phyloP scores from a whole-genome alignment of 2,888 invertebrate genomes.

The Octodonta nipae region DNA sequence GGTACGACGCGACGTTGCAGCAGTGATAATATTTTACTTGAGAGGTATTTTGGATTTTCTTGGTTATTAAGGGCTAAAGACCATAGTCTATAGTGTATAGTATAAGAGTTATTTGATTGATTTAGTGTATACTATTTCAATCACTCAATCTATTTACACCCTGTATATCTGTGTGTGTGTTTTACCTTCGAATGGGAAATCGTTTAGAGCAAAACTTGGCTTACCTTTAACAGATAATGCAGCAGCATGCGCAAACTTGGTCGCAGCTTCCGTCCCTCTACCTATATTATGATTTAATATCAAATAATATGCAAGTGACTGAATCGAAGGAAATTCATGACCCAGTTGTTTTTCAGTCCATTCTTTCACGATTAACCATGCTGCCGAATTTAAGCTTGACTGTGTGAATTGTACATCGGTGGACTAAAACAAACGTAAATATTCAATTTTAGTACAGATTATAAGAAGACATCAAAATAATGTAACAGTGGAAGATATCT shows the following conservation, averaged over 20 bases:
- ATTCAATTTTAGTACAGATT: too few species aligned
- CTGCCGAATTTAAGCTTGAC: constrained; percentile 36
- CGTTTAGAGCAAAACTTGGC: not conserved
- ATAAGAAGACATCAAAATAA: too few species aligned
- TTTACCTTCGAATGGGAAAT: not conserved
- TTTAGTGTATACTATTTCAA: too few species aligned
- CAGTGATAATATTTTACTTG: too few species aligned
- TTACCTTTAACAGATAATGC: constrained; percentile 26
- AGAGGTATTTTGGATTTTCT: too few species aligned
- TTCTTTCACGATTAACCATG: constrained; percentile 49
- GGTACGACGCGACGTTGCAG: too few species aligned
- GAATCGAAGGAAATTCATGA: constrained; percentile 50
- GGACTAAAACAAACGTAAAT: constrained; percentile 31
- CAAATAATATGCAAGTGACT: constrained; percentile 57
- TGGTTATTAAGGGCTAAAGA: too few species aligned
- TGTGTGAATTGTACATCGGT: constrained; percentile 28
- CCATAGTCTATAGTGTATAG: too few species aligned
- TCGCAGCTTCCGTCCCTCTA: constrained; percentile 46
- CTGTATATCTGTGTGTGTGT: not conserved
- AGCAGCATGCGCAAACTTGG: constrained; percentile 38
- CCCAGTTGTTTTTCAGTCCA: constrained; percentile 54
- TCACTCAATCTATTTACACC: too few species aligned
- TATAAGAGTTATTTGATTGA: too few species aligned
- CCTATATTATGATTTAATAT: constrained; percentile 47
- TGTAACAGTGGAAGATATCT: too few species aligned